Conservation (phyloP, 2,888 invertebrate genomes). For the Coleophora deauratella region DNA sequence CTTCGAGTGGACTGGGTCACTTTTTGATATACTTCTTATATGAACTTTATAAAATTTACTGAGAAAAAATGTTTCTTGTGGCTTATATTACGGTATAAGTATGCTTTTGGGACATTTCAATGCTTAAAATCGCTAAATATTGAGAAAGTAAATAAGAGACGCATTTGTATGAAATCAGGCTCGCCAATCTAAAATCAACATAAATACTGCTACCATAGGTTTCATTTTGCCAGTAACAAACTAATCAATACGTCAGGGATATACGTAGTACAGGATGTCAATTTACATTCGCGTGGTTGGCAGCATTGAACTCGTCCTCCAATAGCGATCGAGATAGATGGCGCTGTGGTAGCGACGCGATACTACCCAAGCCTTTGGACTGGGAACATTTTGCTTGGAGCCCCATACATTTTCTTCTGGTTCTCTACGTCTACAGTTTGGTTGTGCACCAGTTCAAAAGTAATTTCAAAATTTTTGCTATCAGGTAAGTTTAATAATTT, state of each 20-base stretch:
- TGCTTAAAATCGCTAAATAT: conserved; percentile 38
- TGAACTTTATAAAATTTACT: conserved; percentile 33
- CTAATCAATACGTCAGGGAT: conserved; percentile 51
- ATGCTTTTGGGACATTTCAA: conserved; percentile 28
- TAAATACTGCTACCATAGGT: conserved; percentile 12
- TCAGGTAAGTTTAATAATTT: conserved; percentile 66
- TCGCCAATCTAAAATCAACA: conserved; percentile 19
- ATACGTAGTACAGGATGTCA: conserved; percentile 64
- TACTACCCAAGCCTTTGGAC: conserved; percentile 67
- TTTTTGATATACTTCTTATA: conserved; percentile 69
- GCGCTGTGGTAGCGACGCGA: conserved; percentile 64
- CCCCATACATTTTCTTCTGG: conserved; percentile 75
- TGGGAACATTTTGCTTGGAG: conserved; percentile 70
- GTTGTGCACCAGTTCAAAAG: conserved; percentile 73
- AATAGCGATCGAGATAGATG: conserved; percentile 59
- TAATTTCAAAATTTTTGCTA: conserved; percentile 73
- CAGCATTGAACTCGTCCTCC: conserved; percentile 40
- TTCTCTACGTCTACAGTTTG: conserved; percentile 74
- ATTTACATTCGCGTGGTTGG: conserved; percentile 42
- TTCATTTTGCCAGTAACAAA: conserved; percentile 23
- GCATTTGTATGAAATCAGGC: conserved; percentile 50
- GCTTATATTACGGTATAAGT: conserved; percentile 20
- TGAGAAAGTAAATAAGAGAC: conserved; percentile 46
- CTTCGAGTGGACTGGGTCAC: conserved; percentile 55
- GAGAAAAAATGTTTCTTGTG: conserved; percentile 33